A percentile compares a stretch with the other conserved stretches of the same genome.
Evolutionary conservation across 2,113 vertebrate species (phyloP).

Genomic region (Leuciscus idus): DNA sequence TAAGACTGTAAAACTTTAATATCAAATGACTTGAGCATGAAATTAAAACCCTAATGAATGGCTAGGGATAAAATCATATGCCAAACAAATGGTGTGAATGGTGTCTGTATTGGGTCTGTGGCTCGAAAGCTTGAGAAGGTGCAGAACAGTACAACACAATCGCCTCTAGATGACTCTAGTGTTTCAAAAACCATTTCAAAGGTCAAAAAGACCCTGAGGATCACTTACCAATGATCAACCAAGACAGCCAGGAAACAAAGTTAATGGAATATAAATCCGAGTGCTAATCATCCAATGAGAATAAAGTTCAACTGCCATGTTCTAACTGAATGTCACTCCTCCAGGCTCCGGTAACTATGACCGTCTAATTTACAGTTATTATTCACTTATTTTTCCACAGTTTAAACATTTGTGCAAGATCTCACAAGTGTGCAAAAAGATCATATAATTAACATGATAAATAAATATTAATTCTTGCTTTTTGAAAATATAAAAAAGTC

Average conservation of each 20-base stretch:
- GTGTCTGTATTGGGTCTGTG: background rate
- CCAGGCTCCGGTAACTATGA: background rate
- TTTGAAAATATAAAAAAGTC: background rate
- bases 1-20: background rate
- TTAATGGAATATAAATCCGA: slow-evolving; percentile 18
- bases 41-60: background rate
- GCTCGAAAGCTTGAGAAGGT: background rate
- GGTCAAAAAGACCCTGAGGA: slow-evolving; percentile 11
- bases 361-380: background rate
- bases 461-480: background rate
- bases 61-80: background rate
- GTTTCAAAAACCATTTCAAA: background rate
- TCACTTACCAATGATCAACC: slow-evolving; percentile 12
- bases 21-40: background rate
- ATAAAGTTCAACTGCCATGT: slow-evolving; percentile 29
- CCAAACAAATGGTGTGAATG: too few relatives aligned
- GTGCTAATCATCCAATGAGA: background rate
- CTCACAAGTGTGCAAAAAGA: background rate
- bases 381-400: background rate
- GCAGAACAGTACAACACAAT: background rate
- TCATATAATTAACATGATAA: background rate
- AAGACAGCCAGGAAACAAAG: slow-evolving; percentile 23
- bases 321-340: slow-evolving; percentile 3
- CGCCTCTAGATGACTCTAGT: slow-evolving; percentile 11
- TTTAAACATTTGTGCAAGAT: background rate